A percentile compares a stretch with the other conserved stretches of the same genome.
These are phyloP conservation scores for Caenorhabditis remanei DNA, from an alignment of 1,140 invertebrate genomes.

Conservation along the genomic window DNA sequence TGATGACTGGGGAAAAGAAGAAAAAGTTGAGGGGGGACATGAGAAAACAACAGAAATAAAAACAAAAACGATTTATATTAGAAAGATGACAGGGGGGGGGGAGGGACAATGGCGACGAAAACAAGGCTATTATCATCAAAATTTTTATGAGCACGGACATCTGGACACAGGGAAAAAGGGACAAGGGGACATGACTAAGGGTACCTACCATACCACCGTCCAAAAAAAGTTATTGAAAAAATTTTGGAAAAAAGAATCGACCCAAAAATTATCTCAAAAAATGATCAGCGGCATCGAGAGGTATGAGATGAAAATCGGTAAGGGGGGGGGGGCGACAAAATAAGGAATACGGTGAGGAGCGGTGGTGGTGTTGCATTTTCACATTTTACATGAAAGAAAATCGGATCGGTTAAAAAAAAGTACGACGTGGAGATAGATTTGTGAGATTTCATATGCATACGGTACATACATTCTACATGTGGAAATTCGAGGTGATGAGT, in stretches of 20 bases:
- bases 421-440: slow-evolving; percentile 30
- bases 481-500: neutral
- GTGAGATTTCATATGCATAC: neutral
- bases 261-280: slow-evolving; percentile 5
- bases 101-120: slow-evolving; percentile 2
- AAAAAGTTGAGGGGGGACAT: no score
- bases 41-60: slow-evolving; percentile 11
- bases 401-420: slow-evolving; percentile 37
- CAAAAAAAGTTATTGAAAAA: no score
- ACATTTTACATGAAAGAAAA: neutral
- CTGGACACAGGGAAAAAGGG: no score
- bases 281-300: neutral
- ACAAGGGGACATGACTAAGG: no score
- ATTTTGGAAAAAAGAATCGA: no score
- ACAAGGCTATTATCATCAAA: slow-evolving; percentile 50
- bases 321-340: neutral
- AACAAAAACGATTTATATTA: slow-evolving; percentile 51
- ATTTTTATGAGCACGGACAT: slow-evolving; percentile 1
- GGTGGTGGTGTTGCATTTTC: slow-evolving; percentile 1
- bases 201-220: no score
- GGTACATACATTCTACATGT: no score
- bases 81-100: slow-evolving; percentile 1
- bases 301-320: slow-evolving; percentile 31
- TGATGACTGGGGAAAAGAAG: neutral
- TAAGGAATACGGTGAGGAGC: neutral